These are phyloP conservation scores for Escarpia spicata DNA, from an alignment of 2,888 invertebrate species.

Conservation along the genomic window DNA sequence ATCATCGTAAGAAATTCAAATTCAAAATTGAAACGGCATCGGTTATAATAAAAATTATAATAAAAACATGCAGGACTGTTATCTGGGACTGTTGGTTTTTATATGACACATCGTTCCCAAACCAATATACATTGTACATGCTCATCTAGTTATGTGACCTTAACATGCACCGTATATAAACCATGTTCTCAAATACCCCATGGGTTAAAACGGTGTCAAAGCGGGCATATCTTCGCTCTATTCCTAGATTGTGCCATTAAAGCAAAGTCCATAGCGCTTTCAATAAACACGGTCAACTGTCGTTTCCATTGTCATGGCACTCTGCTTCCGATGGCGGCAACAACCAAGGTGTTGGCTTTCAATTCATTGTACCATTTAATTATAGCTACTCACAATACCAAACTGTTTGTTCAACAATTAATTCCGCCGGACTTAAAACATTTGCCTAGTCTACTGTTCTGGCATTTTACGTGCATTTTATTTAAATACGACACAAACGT, in stretches of 20 bases:
- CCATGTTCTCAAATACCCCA: not conserved
- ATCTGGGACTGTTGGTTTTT: too few species aligned
- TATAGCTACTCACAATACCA: not conserved
- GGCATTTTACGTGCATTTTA: too few species aligned
- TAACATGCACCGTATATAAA: not conserved
- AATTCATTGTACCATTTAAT: not conserved
- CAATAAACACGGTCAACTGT: not conserved
- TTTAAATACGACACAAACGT: too few species aligned
- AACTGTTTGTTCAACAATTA: not conserved
- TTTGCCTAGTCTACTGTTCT: too few species aligned
- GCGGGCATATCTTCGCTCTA: slow-evolving; percentile 1
- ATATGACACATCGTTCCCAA: too few species aligned
- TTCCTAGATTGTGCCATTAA: not conserved
- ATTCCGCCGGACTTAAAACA: not conserved
- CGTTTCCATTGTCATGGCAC: not conserved
- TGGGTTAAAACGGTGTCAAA: not conserved
- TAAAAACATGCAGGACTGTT: too few species aligned
- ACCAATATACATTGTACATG: too few species aligned
- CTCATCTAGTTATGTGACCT: too few species aligned
- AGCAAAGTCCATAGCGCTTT: not conserved
- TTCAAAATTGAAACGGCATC: too few species aligned
- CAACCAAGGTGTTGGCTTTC: not conserved
- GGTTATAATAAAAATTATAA: too few species aligned
- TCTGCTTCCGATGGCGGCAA: not conserved
- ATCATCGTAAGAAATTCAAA: too few species aligned